phyloP scores from a whole-genome alignment of 2,888 invertebrate genomes.

The Melanostoma mellinum region DNA sequence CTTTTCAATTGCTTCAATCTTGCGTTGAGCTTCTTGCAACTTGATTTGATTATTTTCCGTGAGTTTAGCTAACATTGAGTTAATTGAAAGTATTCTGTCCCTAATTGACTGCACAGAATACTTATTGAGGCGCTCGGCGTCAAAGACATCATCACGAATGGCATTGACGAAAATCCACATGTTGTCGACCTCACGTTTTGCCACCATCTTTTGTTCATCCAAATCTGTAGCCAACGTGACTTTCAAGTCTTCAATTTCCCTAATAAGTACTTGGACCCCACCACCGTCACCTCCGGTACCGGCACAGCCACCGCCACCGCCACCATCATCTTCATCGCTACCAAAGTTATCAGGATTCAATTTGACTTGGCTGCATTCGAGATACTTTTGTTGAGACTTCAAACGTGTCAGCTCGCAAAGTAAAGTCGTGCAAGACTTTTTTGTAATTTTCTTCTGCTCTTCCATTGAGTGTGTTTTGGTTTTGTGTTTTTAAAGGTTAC shows the following conservation, averaged over 20 bases:
- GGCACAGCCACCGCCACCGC: slow-evolving; percentile 18
- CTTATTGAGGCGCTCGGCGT: slow-evolving; percentile 76
- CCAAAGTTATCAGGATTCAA: slow-evolving; percentile 78
- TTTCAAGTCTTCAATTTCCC: slow-evolving; percentile 78
- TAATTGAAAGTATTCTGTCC: slow-evolving; percentile 78
- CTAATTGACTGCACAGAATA: slow-evolving; percentile 77
- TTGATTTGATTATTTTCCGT: slow-evolving; percentile 75
- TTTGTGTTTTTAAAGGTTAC: slow-evolving; percentile 35
- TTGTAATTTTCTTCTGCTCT: slow-evolving; percentile 46
- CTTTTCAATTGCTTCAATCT: slow-evolving; percentile 74
- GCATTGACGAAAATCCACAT: slow-evolving; percentile 78
- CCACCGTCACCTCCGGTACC: slow-evolving; percentile 72
- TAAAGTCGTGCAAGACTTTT: slow-evolving; percentile 77
- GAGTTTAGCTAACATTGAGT: slow-evolving; percentile 77
- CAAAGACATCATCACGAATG: slow-evolving; percentile 77
- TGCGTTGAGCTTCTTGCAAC: slow-evolving; percentile 74
- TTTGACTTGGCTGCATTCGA: slow-evolving; percentile 80
- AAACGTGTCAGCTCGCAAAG: slow-evolving; percentile 80
- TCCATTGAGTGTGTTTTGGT: slow-evolving; percentile 32
- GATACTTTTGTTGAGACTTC: slow-evolving; percentile 81
- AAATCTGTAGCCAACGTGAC: slow-evolving; percentile 75
- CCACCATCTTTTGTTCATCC: slow-evolving; percentile 73
- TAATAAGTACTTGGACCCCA: slow-evolving; percentile 64
- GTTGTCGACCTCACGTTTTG: slow-evolving; percentile 77
- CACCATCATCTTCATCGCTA: slow-evolving; percentile 40